Conservation (phyloP, 2,113 vertebrate species). For the Benitochromis conjunctus region DNA sequence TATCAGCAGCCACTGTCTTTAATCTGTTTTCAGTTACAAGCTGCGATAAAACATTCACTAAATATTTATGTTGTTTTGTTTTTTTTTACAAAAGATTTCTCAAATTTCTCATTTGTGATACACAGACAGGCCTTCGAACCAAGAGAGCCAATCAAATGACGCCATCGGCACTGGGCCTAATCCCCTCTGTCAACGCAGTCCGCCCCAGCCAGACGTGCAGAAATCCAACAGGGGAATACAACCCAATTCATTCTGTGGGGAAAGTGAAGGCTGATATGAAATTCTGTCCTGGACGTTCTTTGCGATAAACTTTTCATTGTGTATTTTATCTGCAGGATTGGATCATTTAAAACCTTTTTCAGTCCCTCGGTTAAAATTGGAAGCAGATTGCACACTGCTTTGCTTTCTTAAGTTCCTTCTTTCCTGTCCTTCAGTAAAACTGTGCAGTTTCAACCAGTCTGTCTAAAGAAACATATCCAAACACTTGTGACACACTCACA, state of each 20-base stretch:
- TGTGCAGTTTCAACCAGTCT: neutral
- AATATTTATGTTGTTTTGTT: neutral
- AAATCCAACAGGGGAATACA: conserved; percentile 10
- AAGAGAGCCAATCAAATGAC: conserved; percentile 34
- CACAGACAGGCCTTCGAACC: neutral
- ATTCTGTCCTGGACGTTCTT: neutral
- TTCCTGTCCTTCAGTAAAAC: neutral
- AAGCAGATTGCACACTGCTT: neutral
- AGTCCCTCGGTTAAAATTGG: neutral
- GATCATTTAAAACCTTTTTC: conserved; percentile 1
- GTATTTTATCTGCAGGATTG: conserved; percentile 11
- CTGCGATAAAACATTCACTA: conserved; percentile 5
- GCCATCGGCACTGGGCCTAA: conserved; percentile 26
- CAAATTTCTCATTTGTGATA: neutral
- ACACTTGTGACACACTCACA: neutral
- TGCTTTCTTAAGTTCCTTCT: neutral
- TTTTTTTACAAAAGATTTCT: conserved; percentile 1
- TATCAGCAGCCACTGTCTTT: neutral
- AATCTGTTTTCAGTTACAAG: conserved; percentile 11
- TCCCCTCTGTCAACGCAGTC: conserved; percentile 19
- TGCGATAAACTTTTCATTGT: conserved; percentile 31
- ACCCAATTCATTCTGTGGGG: neutral
- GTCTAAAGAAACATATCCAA: neutral
- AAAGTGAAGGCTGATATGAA: conserved; percentile 11
- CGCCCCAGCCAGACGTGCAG: neutral